These are phyloP conservation scores for Gorsachius goisagi DNA, from an alignment of 2,113 vertebrate species.

Conservation along the genomic window DNA sequence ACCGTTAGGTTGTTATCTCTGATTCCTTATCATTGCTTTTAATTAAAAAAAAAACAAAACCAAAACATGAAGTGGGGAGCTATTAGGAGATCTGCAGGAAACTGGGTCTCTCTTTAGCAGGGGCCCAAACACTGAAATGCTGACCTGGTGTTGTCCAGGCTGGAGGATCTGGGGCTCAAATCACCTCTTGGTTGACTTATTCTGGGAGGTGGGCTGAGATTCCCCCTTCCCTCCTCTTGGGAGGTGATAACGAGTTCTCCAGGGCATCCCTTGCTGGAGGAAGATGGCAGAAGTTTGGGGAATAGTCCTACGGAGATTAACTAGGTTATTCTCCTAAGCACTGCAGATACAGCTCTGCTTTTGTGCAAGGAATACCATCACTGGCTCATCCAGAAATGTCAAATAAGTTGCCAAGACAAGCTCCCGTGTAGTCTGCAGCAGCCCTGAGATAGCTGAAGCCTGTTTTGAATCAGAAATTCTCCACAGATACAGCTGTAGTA, in stretches of 20 bases:
- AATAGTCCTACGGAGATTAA: not conserved
- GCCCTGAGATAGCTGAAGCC: not conserved
- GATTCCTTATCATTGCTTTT: not conserved
- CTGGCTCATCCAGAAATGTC: not conserved
- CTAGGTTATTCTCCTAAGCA: not conserved
- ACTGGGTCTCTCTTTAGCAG: not conserved
- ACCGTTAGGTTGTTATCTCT: not conserved
- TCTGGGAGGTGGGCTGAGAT: not conserved
- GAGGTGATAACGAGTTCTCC: accelerated
- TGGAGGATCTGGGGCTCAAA: not conserved
- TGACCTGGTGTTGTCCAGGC: not conserved
- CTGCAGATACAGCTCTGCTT: not conserved
- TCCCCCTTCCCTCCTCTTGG: not conserved
- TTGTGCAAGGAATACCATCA: not conserved
- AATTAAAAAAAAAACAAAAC: not conserved
- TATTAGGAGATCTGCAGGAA: not conserved
- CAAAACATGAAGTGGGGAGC: not conserved
- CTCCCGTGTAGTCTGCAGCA: not conserved
- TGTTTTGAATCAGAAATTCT: not conserved
- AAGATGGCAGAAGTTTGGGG: not conserved
- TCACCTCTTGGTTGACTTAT: not conserved
- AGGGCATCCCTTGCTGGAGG: not conserved
- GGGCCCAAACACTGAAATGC: not conserved
- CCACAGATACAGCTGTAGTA: not conserved
- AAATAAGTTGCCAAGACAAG: not conserved